Evolutionary conservation across 1,140 invertebrate species (phyloP), one percentile per base, ranked within the genome.

Genomic region (Tyrophagus putrescentiae): DNA sequence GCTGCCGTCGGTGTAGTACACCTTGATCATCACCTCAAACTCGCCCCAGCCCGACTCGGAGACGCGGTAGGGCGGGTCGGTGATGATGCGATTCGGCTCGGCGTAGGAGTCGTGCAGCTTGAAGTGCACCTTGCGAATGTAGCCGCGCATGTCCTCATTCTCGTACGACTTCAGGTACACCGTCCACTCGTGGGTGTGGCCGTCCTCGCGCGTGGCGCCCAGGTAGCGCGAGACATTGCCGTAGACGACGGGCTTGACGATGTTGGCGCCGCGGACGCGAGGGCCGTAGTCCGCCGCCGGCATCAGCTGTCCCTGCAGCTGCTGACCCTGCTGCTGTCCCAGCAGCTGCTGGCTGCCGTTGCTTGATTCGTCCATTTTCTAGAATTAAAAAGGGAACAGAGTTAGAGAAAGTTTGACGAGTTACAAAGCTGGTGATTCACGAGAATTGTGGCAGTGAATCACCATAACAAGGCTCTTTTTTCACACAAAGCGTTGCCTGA

Each of bases 31-130:
- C 65, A 98, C 87, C 75, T 98, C 96, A 76, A 99, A 99, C 76
- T 99, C 96, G 67, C 96, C 96, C 95, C 96, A 99, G 1, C 95
- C 96, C 53, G 95, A 98, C 76, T 99, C 96, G 0, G 85, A 91
- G 0, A 99, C 80, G 77, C 98, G 92, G 72, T 95, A 99, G 0
- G 95, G 95, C 3, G 92, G 91, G 71, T 93, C 92, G 0, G 84
- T 84, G 0, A 96, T 76, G 64, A 96, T 32, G 70, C 94, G 77
- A 70, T 91, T 95, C 6, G 84, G 85, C 74, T 96, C 97, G 1
- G 87, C 80, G 71, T 98, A 98, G 73, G 91, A 96, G 71, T 98
- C 93, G 69, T 98, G 94, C 1, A 98, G 73, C 73, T 97, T 97
- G 68, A 98, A 98, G 68, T 95, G 88, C 3, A 98, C 83, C 75